phyloP scores from a whole-genome alignment of 2,888 invertebrate genomes.

The Drosophila anomalata region DNA sequence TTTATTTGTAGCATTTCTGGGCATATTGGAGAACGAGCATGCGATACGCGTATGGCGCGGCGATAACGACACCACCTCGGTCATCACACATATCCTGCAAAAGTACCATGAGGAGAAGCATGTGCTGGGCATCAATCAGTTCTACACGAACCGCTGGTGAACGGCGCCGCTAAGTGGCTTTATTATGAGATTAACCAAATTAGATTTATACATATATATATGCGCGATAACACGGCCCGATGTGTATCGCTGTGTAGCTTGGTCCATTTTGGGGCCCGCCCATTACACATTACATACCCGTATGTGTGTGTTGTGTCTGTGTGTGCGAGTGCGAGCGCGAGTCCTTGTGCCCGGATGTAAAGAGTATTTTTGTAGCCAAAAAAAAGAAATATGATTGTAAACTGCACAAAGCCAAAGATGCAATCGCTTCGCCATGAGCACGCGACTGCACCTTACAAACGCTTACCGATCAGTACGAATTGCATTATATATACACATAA shows the following conservation, averaged over 20 bases:
- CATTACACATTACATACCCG: conserved; percentile 31
- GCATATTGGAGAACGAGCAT: conserved; percentile 87
- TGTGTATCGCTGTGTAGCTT: conserved; percentile 50
- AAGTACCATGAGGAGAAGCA: conserved; percentile 88
- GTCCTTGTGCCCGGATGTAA: conserved; percentile 36
- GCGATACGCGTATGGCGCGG: conserved; percentile 87
- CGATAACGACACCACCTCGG: conserved; percentile 88
- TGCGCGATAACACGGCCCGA: conserved; percentile 15
- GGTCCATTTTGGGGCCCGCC: conserved; percentile 54
- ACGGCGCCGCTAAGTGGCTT: conserved; percentile 62
- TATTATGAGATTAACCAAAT: conserved; percentile 67
- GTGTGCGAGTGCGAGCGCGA: neutral
- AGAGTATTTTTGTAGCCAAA: conserved; percentile 69
- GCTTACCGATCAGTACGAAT: conserved; percentile 75
- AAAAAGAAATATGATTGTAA: conserved; percentile 21
- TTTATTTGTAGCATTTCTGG: conserved; percentile 86
- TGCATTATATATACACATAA: conserved; percentile 44
- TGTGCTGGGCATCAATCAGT: conserved; percentile 85
- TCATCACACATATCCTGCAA: conserved; percentile 88
- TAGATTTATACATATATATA: conserved; percentile 66
- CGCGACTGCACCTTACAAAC: conserved; percentile 66
- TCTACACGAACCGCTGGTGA: conserved; percentile 81
- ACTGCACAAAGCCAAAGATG: conserved; percentile 70
- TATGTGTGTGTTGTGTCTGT: conserved; percentile 1
- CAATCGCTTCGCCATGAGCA: conserved; percentile 69